Evolutionary conservation across 1,140 invertebrate species (phyloP), one percentile per base, ranked within the genome.

Genomic region (Yoshiicerus persimilis): DNA sequence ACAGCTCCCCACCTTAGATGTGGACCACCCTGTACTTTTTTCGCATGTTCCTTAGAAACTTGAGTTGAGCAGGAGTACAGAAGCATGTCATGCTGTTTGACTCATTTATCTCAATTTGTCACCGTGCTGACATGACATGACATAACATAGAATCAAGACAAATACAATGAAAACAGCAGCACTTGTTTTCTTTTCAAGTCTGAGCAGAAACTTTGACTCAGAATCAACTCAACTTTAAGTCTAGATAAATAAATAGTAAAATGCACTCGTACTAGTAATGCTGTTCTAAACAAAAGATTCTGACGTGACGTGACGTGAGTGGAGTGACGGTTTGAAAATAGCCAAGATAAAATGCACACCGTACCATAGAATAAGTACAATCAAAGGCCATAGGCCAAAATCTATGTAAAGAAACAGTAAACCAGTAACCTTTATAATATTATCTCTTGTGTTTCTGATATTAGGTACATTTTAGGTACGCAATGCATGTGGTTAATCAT

Each of bases 131-230:
- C 75, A 80, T 80, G 75, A 80, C 75, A 80, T 80, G 75, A 80
- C 75, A 80, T 80, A 80, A 80, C 75, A n/a, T 70, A 80, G 75
- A 80, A n/a, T n/a, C 75, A 80, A 80, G 75, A 80, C 75, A 80
- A 80, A 80, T 80, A 38, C 32, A 25, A 80, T 13, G 27, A 23
- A 27, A 70, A 70, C 66, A 30, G 66, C 38, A 38, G 75, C 75
- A 80, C n/a, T 80, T 80, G 75, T 80, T 80, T 36, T 80, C 75
- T 23, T n/a, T 30, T n/a, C 25, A 70, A 25, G 2, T 70, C 10
- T n/a, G 30, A 0, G n/a, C 11, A 66, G 16, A 8, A 6, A 9
- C 30, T 70, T 47, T 70, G 66, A 11, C 25, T 70, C 64, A 30
- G 10, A 47, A 70, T 70, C 64, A 30, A 20, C n/a, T 56, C n/a